A percentile compares a stretch with the other conserved stretches of the same genome.
phyloP scores from a whole-genome alignment of 2,888 invertebrate genomes.

The Dasypogon diadema region DNA sequence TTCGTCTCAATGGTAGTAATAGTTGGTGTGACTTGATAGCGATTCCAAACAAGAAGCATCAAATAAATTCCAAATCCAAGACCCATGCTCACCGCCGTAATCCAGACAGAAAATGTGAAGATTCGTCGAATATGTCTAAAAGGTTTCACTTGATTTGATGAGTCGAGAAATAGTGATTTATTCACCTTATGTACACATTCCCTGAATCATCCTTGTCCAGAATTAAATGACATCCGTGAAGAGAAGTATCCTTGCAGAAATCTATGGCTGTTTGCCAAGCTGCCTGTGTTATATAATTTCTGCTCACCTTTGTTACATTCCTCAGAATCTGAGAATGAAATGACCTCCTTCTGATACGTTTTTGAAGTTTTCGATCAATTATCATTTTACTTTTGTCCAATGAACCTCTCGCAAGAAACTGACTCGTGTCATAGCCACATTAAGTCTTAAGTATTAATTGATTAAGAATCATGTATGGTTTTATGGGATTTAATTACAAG shows the following conservation, averaged over 20 bases:
- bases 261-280: constrained; percentile 50
- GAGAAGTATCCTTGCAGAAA: constrained; percentile 59
- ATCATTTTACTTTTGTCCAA: constrained; percentile 15
- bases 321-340: background rate
- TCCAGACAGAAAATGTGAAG: constrained; percentile 57
- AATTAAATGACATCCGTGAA: constrained; percentile 60
- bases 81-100: constrained; percentile 57
- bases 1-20: constrained; percentile 71
- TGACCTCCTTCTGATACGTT: constrained; percentile 14
- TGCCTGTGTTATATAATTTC: constrained; percentile 47
- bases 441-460: constrained; percentile 1
- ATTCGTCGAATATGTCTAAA: constrained; percentile 5
- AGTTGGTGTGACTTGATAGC: constrained; percentile 61
- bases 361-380: constrained; percentile 4
- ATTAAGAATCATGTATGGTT: background rate
- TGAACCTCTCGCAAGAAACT: background rate
- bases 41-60: constrained; percentile 59
- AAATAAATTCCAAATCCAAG: constrained; percentile 59
- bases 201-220: constrained; percentile 56
- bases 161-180: background rate
- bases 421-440: background rate
- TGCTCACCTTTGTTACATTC: constrained; percentile 7
- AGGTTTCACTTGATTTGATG: background rate
- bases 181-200: constrained; percentile 56
- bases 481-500: background rate